Conservation (phyloP, 2,888 invertebrate genomes). For the Monochamus alternatus region DNA sequence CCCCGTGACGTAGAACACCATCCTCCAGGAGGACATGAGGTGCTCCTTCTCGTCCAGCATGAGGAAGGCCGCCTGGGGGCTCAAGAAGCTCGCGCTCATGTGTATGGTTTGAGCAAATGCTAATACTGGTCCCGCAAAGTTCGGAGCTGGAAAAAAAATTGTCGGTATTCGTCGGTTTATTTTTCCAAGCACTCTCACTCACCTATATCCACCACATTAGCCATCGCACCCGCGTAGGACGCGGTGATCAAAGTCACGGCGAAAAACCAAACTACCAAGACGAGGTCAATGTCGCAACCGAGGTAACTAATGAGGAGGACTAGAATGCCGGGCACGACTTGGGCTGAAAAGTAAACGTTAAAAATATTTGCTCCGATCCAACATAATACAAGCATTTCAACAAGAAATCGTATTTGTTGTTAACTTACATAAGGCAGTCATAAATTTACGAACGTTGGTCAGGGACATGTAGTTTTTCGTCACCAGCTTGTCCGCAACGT, state of each 20-base stretch:
- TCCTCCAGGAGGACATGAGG: constrained; percentile 76
- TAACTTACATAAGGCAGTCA: constrained; percentile 75
- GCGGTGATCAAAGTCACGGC: constrained; percentile 82
- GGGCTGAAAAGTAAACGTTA: constrained; percentile 69
- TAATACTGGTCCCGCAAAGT: constrained; percentile 82
- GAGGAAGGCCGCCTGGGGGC: constrained; percentile 78
- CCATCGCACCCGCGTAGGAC: constrained; percentile 84
- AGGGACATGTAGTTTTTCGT: constrained; percentile 75
- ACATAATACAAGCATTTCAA: too few relatives aligned
- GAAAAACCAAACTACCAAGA: constrained; percentile 79
- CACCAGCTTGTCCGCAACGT: constrained; percentile 78
- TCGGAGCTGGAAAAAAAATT: constrained; percentile 73
- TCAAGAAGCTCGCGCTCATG: constrained; percentile 82
- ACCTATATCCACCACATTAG: constrained; percentile 81
- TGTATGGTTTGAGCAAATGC: constrained; percentile 86
- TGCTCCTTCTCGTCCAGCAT: constrained; percentile 75
- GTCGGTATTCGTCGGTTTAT: background rate
- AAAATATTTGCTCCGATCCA: too few relatives aligned
- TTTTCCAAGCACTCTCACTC: constrained; percentile 5
- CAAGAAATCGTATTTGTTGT: background rate
- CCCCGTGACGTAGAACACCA: constrained; percentile 78
- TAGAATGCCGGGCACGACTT: constrained; percentile 80
- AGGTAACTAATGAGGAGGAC: constrained; percentile 78
- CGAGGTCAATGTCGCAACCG: constrained; percentile 75
- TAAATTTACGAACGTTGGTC: constrained; percentile 79